Evolutionary conservation across 2,113 vertebrate genomes (phyloP), one percentile per base, ranked within the genome.

Genomic region (Serilophus lunatus): DNA sequence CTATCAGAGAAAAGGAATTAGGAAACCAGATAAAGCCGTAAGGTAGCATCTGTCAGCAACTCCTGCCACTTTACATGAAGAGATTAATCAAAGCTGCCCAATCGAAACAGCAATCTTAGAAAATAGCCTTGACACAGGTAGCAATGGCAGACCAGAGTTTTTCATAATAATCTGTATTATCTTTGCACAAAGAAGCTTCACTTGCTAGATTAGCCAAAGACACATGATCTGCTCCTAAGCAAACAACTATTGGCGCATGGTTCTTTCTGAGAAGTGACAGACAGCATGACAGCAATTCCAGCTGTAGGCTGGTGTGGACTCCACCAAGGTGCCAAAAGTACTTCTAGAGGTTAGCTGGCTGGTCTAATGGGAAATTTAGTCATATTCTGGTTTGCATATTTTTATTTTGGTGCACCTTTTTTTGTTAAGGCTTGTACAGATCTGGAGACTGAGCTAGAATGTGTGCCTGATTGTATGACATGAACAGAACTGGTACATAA

Each of bases 181-280:
- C 22, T 75, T 18, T 24, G 24, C 9, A 33, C 25, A 82, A 29
- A 15, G 23, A 83, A 81, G 42, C 2, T n/a, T 57, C 33, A 20
- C 26, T 29, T 88, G 17, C 10, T 29, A 44, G 14, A 59, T 61
- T 40, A 68, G 7, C 23, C 28, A 79, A 74, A 53, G 51, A 31
- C 71, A 31, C 4, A 8, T 47, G 20, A 49, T 54, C 29, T 47
- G 24, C 40, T 47, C 10, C 7, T 8, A 70, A 66, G 23, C 12
- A 84, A 78, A 45, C 5, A 7, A n/a, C 1, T 15, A 70, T 25
- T 36, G 85, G 18, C 26, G 51, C 44, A 47, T 1, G 0, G 18
- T 23, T 23, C 24, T 42, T 83, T 91, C 36, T 72, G 24, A 77
- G 28, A 17, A 18, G 13, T 63, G n/a, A 68, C 45, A 61, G n/a